Conservation (phyloP, 2,113 vertebrate genomes). For the Tiliqua scincoides region DNA sequence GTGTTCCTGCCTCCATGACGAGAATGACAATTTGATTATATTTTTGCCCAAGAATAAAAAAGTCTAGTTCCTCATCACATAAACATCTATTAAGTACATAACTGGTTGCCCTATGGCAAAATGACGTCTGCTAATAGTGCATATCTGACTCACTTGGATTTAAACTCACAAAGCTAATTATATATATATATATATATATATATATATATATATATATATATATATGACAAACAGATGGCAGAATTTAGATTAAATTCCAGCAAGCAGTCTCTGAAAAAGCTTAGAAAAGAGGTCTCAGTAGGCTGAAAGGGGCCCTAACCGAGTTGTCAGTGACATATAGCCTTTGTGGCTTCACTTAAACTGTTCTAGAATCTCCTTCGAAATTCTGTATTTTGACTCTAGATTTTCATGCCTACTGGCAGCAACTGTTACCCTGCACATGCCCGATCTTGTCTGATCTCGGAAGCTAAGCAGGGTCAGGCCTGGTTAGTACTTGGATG, state of each 20-base stretch:
- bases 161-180: neutral
- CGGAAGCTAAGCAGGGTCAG: too few species aligned
- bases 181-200: neutral
- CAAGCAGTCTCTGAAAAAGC: conserved; percentile 4
- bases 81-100: conserved; percentile 30
- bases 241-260: conserved; percentile 28
- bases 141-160: neutral
- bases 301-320: neutral
- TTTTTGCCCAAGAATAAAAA: conserved; percentile 34
- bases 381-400: too few species aligned
- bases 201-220: neutral
- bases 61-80: conserved; percentile 42
- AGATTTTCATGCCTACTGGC: too few species aligned
- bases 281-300: too few species aligned
- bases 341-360: neutral
- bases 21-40: conserved; percentile 46
- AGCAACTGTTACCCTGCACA: too few species aligned
- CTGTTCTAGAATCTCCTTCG: too few species aligned
- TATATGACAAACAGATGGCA: conserved; percentile 48
- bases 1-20: conserved; percentile 41
- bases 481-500: too few species aligned
- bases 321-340: neutral
- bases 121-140: neutral
- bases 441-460: too few species aligned
- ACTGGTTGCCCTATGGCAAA: neutral